Conservation (phyloP, 2,113 vertebrate species). For the Cryptotis parvus region DNA sequence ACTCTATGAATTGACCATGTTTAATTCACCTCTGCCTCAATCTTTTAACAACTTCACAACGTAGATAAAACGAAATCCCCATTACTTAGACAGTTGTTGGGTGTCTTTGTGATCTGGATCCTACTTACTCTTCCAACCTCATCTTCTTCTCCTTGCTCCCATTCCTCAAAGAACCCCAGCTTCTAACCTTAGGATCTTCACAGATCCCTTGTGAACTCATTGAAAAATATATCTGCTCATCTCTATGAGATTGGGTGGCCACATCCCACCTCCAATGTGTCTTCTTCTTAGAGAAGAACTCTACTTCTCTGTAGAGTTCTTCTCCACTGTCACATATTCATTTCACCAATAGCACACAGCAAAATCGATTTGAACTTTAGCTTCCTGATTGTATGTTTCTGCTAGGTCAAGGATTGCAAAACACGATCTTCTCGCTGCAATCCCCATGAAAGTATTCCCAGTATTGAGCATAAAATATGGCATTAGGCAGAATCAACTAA, state of each 20-base stretch:
- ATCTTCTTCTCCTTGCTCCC: not conserved
- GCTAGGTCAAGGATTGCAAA: not conserved
- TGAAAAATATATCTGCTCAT: not conserved
- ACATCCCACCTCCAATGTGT: not conserved
- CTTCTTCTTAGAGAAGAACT: not conserved
- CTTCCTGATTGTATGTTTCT: not conserved
- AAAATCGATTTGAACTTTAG: not conserved
- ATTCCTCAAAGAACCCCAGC: not conserved
- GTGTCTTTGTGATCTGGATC: not conserved
- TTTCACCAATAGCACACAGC: not conserved
- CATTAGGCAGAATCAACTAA: not conserved
- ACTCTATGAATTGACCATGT: not conserved
- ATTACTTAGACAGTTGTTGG: not conserved
- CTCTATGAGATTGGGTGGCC: not conserved
- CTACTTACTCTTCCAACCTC: not conserved
- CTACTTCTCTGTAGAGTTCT: accelerated
- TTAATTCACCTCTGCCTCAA: not conserved
- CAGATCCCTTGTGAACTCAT: not conserved
- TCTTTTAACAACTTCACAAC: not conserved
- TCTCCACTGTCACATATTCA: not conserved
- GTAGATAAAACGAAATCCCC: not conserved
- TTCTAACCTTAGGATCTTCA: not conserved
- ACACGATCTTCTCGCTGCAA: not conserved
- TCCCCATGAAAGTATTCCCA: accelerated
- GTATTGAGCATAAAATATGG: no score